Percentiles rank a stretch among this genome's conserved stretches.
Evolutionary conservation across 2,113 vertebrate genomes (phyloP).

Genomic region (Petrocephalus microphthalmus): DNA sequence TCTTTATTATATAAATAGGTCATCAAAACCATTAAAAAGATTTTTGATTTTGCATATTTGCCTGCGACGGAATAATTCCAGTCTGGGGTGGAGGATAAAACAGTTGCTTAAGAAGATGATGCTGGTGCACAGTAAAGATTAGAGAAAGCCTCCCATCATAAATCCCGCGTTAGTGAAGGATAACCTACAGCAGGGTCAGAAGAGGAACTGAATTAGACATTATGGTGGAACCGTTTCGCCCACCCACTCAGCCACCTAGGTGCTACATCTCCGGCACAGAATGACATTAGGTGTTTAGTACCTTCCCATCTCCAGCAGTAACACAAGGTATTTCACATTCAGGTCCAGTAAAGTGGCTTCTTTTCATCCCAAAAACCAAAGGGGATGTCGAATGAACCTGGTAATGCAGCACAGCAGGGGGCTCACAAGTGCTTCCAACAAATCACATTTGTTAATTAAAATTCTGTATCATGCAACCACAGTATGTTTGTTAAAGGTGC

Average conservation of each 20-base stretch:
- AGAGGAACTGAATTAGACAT: neutral
- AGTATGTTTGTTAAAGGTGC: neutral
- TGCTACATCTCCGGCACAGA: neutral
- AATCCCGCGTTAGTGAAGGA: neutral
- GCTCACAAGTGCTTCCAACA: neutral
- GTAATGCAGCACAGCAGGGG: neutral
- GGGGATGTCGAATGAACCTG: neutral
- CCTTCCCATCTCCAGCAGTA: neutral
- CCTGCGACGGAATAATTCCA: neutral
- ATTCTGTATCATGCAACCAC: neutral
- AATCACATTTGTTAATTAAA: neutral
- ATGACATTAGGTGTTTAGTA: neutral
- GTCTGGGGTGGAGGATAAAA: neutral
- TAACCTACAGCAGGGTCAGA: neutral
- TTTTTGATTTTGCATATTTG: neutral
- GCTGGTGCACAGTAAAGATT: neutral
- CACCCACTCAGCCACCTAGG: neutral
- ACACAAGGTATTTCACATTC: neutral
- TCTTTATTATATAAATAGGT: neutral
- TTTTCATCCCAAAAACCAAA: neutral
- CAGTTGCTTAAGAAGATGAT: neutral
- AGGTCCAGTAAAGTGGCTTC: neutral
- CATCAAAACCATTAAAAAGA: neutral
- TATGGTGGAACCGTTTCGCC: neutral
- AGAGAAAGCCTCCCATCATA: neutral